These are phyloP conservation scores for human (Homo sapiens) DNA, from an alignment of 2,113 vertebrate genomes.

Conservation along the genomic window GRCh38 chr3:178773001-178773500, in stretches of 20 bases:
- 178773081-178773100: background rate
- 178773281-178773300: constrained; percentile 30
- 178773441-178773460: constrained; percentile 29
- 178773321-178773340: constrained; percentile 13
- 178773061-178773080: background rate
- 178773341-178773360: background rate
- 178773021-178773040: background rate
- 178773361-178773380: constrained; percentile 39
- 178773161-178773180: background rate
- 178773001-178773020: background rate
- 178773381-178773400: constrained; percentile 26
- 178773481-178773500: background rate
- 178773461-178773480: background rate
- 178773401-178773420: background rate
- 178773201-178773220: background rate
- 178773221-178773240: background rate
- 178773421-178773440: background rate
- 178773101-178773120: too few species aligned
- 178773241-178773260: background rate
- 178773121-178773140: background rate
- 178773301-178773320: background rate
- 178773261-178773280: background rate
- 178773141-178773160: background rate
- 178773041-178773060: background rate
- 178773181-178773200: background rate